These are phyloP conservation scores for Folsomia candida DNA, from an alignment of 2,888 invertebrate genomes.

Conservation along the genomic window DNA sequence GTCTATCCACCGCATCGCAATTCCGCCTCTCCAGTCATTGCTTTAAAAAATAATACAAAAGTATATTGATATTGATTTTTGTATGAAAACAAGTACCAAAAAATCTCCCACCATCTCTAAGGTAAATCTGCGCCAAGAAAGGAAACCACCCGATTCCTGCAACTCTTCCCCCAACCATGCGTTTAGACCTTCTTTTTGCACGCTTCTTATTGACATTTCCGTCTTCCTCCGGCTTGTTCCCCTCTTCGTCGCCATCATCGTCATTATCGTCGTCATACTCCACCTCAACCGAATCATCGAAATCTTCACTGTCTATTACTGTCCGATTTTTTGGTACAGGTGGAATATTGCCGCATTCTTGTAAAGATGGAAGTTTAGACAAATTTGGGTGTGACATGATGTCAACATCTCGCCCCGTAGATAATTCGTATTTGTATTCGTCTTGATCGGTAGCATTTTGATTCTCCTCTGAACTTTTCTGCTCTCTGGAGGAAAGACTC, in stretches of 20 bases:
- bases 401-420: constrained; percentile 26
- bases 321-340: not conserved
- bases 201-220: too few relatives aligned
- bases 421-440: constrained; percentile 25
- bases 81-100: too few relatives aligned
- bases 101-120: constrained; percentile 35
- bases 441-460: not conserved
- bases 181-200: constrained; percentile 15
- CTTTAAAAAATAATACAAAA: not conserved
- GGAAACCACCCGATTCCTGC: constrained; percentile 26
- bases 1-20: constrained; percentile 94
- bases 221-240: too few relatives aligned
- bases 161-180: constrained; percentile 38
- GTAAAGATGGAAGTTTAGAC: not conserved
- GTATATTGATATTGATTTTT: not conserved
- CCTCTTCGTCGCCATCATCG: not conserved
- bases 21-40: constrained; percentile 56
- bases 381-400: constrained; percentile 24
- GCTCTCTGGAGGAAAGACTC: not conserved
- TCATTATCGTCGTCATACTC: not conserved
- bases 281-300: not conserved
- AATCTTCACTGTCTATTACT: not conserved
- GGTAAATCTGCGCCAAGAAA: constrained; percentile 40
- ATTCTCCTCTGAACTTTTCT: not conserved
- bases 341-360: constrained; percentile 21